Conservation (phyloP, 1,140 invertebrate species). For the silkworm (Bombyx mori) region DNA sequence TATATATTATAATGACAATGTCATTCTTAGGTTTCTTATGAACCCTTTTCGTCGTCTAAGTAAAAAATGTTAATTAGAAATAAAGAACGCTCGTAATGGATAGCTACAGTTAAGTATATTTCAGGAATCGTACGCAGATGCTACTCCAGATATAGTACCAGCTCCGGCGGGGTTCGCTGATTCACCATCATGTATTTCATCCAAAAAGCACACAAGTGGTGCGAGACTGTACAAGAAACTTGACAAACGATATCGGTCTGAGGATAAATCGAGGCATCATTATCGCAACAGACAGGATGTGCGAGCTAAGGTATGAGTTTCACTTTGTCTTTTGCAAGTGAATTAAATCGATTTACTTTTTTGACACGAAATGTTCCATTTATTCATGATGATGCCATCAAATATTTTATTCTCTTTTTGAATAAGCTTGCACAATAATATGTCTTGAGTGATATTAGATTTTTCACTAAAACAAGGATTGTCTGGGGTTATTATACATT, state of each 20-base stretch:
- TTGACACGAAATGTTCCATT: slow-evolving; percentile 74
- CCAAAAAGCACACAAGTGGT: slow-evolving; percentile 59
- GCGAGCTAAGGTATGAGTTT: slow-evolving; percentile 75
- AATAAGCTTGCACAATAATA: slow-evolving; percentile 53
- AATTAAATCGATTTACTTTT: slow-evolving; percentile 54
- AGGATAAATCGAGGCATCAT: slow-evolving; percentile 79
- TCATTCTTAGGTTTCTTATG: too few species aligned
- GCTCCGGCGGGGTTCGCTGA: slow-evolving; percentile 90
- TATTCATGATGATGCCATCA: slow-evolving; percentile 63
- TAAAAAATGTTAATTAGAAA: too few species aligned
- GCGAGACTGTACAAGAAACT: slow-evolving; percentile 83
- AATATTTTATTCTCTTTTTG: slow-evolving; percentile 70
- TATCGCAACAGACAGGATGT: slow-evolving; percentile 79
- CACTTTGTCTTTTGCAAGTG: neutral
- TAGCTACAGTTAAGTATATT: slow-evolving; percentile 4
- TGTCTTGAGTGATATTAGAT: neutral
- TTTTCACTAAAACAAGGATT: slow-evolving; percentile 28
- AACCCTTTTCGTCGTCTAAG: too few species aligned
- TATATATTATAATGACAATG: too few species aligned
- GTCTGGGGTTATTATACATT: slow-evolving; percentile 14
- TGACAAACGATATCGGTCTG: slow-evolving; percentile 86
- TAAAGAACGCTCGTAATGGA: too few species aligned
- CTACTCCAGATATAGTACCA: slow-evolving; percentile 83
- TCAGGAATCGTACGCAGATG: slow-evolving; percentile 69
- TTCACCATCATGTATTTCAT: slow-evolving; percentile 77